These are phyloP conservation scores for Harpagifer antarcticus DNA, from an alignment of 2,797 vertebrate genomes.

Conservation along the genomic window DNA sequence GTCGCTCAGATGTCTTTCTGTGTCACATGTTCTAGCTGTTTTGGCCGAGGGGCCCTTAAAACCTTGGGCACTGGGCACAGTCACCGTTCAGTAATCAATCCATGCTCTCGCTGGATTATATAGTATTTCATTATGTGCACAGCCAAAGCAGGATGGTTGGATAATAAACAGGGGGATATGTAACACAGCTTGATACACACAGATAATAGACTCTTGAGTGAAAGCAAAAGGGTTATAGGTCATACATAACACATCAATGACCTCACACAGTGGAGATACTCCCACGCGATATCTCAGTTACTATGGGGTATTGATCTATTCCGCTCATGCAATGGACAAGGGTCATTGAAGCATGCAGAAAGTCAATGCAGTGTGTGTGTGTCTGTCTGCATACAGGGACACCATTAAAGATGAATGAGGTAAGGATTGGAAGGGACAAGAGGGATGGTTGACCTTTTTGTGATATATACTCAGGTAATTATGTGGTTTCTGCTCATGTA, in stretches of 20 bases:
- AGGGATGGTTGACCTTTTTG: conserved; percentile 33
- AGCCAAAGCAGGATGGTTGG: not conserved
- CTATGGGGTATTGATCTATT: conserved; percentile 33
- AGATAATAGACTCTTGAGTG: not conserved
- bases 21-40: no score
- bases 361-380: conserved; percentile 37
- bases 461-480: conserved; percentile 32
- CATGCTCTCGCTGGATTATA: not conserved
- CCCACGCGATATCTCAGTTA: conserved; percentile 2
- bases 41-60: no score
- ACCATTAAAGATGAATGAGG: conserved; percentile 42
- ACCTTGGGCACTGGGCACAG: no score
- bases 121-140: not conserved
- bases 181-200: not conserved
- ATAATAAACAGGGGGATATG: not conserved
- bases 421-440: conserved; percentile 2
- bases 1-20: no score
- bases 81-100: no score
- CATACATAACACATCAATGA: conserved; percentile 1
- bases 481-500: conserved; percentile 1
- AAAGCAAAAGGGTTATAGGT: conserved; percentile 4
- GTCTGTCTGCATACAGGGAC: conserved; percentile 20
- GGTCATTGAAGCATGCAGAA: conserved; percentile 24
- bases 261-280: conserved; percentile 1
- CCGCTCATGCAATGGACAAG: not conserved